Evolutionary conservation across 2,888 invertebrate species (phyloP).

Genomic region (Amiota communis): DNA sequence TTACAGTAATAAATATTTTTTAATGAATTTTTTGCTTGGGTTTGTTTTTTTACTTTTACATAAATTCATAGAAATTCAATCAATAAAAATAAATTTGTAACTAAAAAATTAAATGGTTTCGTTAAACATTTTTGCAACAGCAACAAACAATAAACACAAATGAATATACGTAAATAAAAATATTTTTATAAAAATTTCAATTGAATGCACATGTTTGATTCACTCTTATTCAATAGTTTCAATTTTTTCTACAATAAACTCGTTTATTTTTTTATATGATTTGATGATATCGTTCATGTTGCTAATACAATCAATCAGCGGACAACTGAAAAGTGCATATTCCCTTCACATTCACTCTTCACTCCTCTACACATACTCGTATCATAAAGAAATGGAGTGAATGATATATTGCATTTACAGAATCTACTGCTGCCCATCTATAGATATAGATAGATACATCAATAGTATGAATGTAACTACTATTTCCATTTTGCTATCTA

Average conservation of each 20-base stretch:
- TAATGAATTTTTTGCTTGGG: no score
- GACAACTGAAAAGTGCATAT: constrained; percentile 1
- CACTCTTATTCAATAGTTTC: constrained; percentile 2
- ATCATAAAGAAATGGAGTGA: constrained; percentile 1
- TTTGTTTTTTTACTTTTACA: no score
- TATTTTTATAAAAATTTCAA: constrained; percentile 3
- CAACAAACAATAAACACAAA: not conserved
- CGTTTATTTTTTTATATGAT: not conserved
- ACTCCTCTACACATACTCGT: constrained; percentile 34
- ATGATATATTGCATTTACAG: no score
- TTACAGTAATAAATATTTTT: not conserved
- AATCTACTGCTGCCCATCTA: no score
- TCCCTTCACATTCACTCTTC: not conserved
- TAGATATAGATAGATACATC: no score
- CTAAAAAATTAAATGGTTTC: constrained; percentile 18
- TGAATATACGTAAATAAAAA: not conserved
- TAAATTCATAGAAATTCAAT: constrained; percentile 14
- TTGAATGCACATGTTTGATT: constrained; percentile 1
- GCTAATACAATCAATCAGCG: constrained; percentile 19
- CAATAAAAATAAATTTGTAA: constrained; percentile 9
- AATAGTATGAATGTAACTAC: not conserved
- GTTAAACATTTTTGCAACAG: constrained; percentile 18
- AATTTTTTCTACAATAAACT: not conserved
- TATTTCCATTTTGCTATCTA: not conserved
- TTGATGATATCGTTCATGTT: not conserved